Percentiles rank a stretch among this genome's conserved stretches.
These are phyloP conservation scores for Acromyrmex charruanus DNA, from an alignment of 1,140 invertebrate species.

Conservation along the genomic window DNA sequence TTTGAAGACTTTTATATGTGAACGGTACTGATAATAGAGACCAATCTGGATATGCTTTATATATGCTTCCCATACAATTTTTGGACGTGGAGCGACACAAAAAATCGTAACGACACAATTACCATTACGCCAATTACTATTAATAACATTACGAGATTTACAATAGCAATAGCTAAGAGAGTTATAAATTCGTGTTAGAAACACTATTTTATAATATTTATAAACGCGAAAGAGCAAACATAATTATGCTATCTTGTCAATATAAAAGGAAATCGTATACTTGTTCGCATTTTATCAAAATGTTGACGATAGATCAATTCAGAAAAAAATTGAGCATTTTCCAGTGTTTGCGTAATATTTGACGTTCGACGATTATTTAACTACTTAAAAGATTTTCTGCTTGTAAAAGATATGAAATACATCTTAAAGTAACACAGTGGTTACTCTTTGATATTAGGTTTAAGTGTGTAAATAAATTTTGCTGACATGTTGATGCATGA, in stretches of 20 bases:
- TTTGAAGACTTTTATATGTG: conserved; percentile 1
- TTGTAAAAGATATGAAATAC: conserved; percentile 49
- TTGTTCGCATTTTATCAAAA: conserved; percentile 47
- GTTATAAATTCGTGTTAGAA: conserved; percentile 31
- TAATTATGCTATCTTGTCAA: conserved; percentile 42
- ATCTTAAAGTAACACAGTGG: conserved; percentile 26
- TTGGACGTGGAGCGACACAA: conserved; percentile 1
- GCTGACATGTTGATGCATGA: conserved; percentile 35
- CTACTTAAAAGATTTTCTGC: conserved; percentile 42
- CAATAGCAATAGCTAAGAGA: conserved; percentile 43
- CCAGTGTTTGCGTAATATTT: conserved; percentile 11
- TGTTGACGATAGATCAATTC: conserved; percentile 8
- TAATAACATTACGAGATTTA: conserved; percentile 44
- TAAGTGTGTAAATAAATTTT: conserved; percentile 48
- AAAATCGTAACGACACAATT: conserved; percentile 47
- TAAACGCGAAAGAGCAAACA: conserved; percentile 37
- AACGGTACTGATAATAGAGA: conserved; percentile 18
- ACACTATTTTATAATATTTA: conserved; percentile 59
- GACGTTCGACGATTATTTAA: conserved; percentile 36
- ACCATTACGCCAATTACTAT: conserved; percentile 44
- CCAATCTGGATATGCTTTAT: conserved; percentile 59
- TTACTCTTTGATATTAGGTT: conserved; percentile 29
- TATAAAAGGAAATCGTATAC: conserved; percentile 20
- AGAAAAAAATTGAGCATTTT: neutral
- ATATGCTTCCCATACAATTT: conserved; percentile 55